Base-by-base conservation (phyloP, 2,888 invertebrate species). In the Serripes groenlandicus region DNA sequence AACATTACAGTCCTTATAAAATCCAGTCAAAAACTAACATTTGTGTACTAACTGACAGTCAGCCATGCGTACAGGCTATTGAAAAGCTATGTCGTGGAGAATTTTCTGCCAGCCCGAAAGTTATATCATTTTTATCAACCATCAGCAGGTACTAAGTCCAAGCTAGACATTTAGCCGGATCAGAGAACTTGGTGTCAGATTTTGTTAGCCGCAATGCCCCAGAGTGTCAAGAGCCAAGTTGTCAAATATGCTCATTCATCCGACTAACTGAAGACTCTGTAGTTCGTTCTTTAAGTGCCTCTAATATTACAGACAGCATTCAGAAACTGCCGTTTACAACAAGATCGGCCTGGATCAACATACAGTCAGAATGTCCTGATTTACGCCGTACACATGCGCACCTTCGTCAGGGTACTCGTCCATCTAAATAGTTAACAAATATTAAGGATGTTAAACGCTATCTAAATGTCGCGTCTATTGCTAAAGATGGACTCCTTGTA, bases 301-400 rank as follows among this genome's bases (percentile, higher is more conserved):
- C 81, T 1, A 84, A 86, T 30, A 69, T 85, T 4, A 4, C 83
- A 1, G 28, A 64, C 11, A 78, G 79, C 26, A 68, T 9, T 0
- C 18, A 26, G 0, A 37, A 62, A 0, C 35, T 88, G 28, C 88
- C 87, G 2, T 89, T 86, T 75, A 84, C 80, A 0, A 87, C 78
- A 0, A 58, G 89, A 28, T 78, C 88, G 4, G 83, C 86, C 0
- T 89, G 86, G 85, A 32, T 64, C 21, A 58, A 58, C 30, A 78
- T 86, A 5, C 90, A 90, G n/a, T 66, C 76, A 3, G 75, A 82
- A 30, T 90, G 89, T 54, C 73, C 87, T 21, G 90, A 91, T 68
- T 64, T 90, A 7, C 68, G 89, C 1, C 75, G 84, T 2, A 83
- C 83, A 5, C 77, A 82, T 49, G 87, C 89, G 9, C 88, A 88